Percentiles rank a stretch among this genome's conserved stretches.
Conservation (phyloP, 2,888 invertebrate species). For the Coelinius sp. region DNA sequence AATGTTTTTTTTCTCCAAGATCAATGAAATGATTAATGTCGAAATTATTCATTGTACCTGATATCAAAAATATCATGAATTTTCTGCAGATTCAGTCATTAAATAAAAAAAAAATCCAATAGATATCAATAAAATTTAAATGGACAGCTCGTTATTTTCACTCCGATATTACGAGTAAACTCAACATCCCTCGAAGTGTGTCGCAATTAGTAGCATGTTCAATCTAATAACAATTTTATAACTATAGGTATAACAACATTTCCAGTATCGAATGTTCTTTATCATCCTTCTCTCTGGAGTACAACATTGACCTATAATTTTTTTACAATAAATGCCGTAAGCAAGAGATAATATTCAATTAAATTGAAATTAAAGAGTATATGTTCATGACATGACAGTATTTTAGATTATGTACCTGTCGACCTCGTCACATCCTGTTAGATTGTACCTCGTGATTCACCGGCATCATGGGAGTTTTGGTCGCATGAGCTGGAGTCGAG, state of each 20-base stretch:
- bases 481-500: conserved; percentile 7
- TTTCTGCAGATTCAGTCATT: no score
- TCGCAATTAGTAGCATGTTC: background rate
- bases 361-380: background rate
- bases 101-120: no score
- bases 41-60: no score
- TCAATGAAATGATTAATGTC: no score
- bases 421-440: conserved; percentile 22
- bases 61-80: no score
- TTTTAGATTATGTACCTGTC: conserved; percentile 12
- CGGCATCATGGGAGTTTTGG: background rate
- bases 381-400: conserved; percentile 15
- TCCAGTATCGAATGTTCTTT: background rate
- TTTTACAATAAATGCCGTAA: background rate
- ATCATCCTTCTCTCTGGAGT: background rate
- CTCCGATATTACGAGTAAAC: background rate
- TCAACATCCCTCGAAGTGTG: background rate
- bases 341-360: background rate
- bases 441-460: conserved; percentile 31
- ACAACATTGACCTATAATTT: background rate
- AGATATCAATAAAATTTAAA: background rate
- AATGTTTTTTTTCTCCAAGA: no score
- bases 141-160: background rate
- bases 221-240: background rate
- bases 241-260: background rate